A percentile compares a stretch with the other conserved stretches of the same genome.
Evolutionary conservation across 2,888 invertebrate genomes (phyloP).

Genomic region (Isoperla grammatica): DNA sequence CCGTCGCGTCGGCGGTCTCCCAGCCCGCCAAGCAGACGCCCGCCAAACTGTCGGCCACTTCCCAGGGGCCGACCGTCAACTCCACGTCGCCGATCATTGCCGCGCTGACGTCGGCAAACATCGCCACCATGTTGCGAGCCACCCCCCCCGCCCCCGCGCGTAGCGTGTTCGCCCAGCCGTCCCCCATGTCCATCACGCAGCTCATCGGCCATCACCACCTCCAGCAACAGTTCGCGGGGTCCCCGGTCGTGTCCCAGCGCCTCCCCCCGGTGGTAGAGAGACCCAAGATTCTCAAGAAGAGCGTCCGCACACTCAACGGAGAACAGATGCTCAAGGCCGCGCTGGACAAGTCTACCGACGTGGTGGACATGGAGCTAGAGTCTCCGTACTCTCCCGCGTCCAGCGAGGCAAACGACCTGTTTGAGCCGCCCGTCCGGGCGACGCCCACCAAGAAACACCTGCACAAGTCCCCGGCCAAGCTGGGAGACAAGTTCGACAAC

Average conservation of each 20-base stretch:
- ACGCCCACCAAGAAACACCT: constrained; percentile 11
- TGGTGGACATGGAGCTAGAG: constrained; percentile 61
- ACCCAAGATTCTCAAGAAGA: neutral
- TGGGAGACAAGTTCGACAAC: constrained; percentile 27
- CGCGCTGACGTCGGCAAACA: constrained; percentile 27
- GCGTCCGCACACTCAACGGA: constrained; percentile 32
- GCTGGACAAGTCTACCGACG: constrained; percentile 45
- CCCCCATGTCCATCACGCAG: neutral
- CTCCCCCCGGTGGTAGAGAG: too few relatives aligned
- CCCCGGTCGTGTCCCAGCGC: too few relatives aligned
- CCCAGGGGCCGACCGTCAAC: neutral
- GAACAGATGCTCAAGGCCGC: constrained; percentile 33
- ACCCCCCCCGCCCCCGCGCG: constrained; percentile 15
- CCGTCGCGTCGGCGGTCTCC: neutral
- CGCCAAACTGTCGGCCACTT: neutral
- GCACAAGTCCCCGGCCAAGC: constrained; percentile 23
- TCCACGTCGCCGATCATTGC: constrained; percentile 27
- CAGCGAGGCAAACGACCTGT: constrained; percentile 82
- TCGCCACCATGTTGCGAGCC: constrained; percentile 23
- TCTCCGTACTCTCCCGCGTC: constrained; percentile 87
- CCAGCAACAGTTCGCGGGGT: neutral
- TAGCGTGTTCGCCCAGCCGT: neutral
- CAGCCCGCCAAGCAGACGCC: neutral
- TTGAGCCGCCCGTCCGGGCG: constrained; percentile 61
- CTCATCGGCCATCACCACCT: neutral